Evolutionary conservation across 2,888 invertebrate species (phyloP).

Genomic region (Acrobasis suavella): DNA sequence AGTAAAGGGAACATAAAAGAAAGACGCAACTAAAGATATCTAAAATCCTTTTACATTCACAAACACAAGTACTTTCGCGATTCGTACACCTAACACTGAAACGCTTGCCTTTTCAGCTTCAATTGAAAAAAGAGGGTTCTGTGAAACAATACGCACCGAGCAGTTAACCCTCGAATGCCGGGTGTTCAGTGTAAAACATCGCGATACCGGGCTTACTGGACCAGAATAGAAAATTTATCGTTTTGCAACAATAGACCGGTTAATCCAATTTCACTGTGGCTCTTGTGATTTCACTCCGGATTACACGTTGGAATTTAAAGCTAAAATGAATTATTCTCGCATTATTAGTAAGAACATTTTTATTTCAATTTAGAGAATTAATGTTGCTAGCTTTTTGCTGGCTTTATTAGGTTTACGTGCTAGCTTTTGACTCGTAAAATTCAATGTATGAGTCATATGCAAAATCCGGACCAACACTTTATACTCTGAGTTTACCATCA

Average conservation of each 20-base stretch:
- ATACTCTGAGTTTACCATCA: no score
- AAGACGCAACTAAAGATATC: background rate
- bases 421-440: no score
- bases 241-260: conserved; percentile 62
- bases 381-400: background rate
- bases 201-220: conserved; percentile 54
- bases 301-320: conserved; percentile 40
- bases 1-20: no score
- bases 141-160: conserved; percentile 34
- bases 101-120: conserved; percentile 26
- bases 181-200: conserved; percentile 47
- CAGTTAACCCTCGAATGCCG: conserved; percentile 30
- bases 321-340: background rate
- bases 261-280: conserved; percentile 61
- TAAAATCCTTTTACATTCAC: conserved; percentile 6
- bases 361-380: background rate
- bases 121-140: conserved; percentile 28
- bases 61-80: background rate
- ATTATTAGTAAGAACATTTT: background rate
- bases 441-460: no score
- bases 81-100: background rate
- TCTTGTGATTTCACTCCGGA: conserved; percentile 61
- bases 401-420: background rate
- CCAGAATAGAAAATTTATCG: conserved; percentile 70
- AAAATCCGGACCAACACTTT: no score